Evolutionary conservation across 2,113 vertebrate species (phyloP), one percentile per base, ranked within the genome.

Genomic region (Hippopotamus amphibius): DNA sequence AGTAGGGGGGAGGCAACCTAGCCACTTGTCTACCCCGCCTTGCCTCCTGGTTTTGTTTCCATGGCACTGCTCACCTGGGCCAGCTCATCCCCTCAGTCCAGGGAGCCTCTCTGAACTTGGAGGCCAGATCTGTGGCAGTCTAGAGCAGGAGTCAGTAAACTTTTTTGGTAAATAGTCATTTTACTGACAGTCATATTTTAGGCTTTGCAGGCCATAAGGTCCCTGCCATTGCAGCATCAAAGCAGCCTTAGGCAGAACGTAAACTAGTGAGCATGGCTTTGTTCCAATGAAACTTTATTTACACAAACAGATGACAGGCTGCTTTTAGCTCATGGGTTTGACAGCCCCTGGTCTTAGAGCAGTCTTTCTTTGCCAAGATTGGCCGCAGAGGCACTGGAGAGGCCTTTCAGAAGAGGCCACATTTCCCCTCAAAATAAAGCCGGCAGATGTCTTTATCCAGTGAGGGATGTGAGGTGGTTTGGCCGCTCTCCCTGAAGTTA

Each of bases 281-380:
- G 28, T 93, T n/a, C 14, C 71, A 82, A 43, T 93, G 91, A 72
- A 88, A 26, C 22, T 94, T 55, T 63, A 76, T 86, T 85, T 65
- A 90, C 21, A 83, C 79, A 90, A 69, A 76, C 7, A 71, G 33
- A n/a, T 9, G 22, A 15, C 53, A 74, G 17, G 57, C 33, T 93
- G 55, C 41, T 61, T 71, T 74, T 94, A 80, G 65, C 81, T 59
- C 5, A 5, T 26, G 55, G 48, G 59, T 37, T 91, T 83, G 66
- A 79, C 37, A 63, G 63, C 0, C 1, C 26, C 41, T 71, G 43
- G 59, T 43, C 43, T 83, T 83, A 87, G 22, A 88, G n/a, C 53
- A 72, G 84, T 66, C 46, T 88, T 84, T 59, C 72, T 65, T 93
- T 87, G 41, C 71, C 43, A 88, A 88, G 81, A 74, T 24, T 88